Conservation (phyloP, 1,140 invertebrate species). For the Lepidurus packardi region DNA sequence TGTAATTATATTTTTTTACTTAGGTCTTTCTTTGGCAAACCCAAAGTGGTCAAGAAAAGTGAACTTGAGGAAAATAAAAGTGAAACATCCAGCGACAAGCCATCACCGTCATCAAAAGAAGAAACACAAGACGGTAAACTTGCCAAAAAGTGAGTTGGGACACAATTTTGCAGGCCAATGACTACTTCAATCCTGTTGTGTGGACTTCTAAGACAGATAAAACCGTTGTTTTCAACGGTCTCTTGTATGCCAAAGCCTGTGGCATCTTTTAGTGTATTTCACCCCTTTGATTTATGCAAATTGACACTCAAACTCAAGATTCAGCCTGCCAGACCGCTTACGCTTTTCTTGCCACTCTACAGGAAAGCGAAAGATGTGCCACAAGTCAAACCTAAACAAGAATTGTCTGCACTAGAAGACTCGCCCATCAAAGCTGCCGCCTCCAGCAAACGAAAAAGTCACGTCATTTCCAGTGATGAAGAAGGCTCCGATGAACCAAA, state of each 20-base stretch:
- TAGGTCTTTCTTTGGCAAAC: not conserved
- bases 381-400: not conserved
- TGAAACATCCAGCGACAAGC: slow-evolving; percentile 26
- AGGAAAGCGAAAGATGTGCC: slow-evolving; percentile 13
- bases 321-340: slow-evolving; percentile 7
- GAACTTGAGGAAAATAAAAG: slow-evolving; percentile 26
- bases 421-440: slow-evolving; percentile 12
- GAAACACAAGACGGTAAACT: slow-evolving; percentile 14
- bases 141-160: not conserved
- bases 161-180: not conserved
- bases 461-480: not conserved
- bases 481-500: not conserved
- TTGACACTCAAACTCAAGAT: not conserved
- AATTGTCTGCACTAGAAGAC: not conserved
- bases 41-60: slow-evolving; percentile 29
- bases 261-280: not conserved
- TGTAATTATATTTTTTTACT: not conserved
- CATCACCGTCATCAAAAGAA: slow-evolving; percentile 15
- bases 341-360: slow-evolving; percentile 22
- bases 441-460: not conserved
- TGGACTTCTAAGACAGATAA: not conserved
- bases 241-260: not conserved
- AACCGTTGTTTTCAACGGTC: not conserved
- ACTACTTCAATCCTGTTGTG: not conserved
- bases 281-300: not conserved